Conservation (phyloP, 1,140 invertebrate genomes). For the Vollenhovia emeryi region DNA sequence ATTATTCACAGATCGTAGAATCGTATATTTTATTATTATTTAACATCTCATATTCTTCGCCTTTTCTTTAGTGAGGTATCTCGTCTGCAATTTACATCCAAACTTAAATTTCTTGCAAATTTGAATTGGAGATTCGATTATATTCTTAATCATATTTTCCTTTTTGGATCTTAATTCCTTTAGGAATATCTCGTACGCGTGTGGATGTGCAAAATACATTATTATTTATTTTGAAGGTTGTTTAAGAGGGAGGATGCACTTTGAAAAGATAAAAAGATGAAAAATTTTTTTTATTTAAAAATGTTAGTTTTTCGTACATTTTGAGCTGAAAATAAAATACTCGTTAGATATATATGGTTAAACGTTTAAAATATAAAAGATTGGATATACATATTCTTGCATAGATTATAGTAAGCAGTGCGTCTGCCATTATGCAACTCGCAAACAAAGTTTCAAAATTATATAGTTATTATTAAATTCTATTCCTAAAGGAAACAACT, state of each 20-base stretch:
- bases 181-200: not conserved
- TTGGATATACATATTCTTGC: not conserved
- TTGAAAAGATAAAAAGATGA: too few relatives aligned
- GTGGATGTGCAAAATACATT: not conserved
- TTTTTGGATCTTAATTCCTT: not conserved
- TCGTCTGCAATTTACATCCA: not conserved
- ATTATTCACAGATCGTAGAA: not conserved
- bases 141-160: not conserved
- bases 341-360: too few relatives aligned
- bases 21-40: not conserved
- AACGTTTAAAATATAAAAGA: too few relatives aligned
- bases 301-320: not conserved
- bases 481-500: not conserved
- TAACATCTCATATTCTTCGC: not conserved
- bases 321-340: not conserved
- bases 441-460: not conserved
- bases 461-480: not conserved
- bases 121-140: not conserved
- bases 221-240: not conserved
- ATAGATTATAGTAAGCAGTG: not conserved
- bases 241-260: not conserved
- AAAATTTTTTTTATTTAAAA: slow-evolving; percentile 1
- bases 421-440: not conserved
- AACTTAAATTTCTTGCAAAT: not conserved
- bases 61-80: not conserved